Base-by-base conservation (phyloP, 2,888 invertebrate species). In the Lasioglossum morio region DNA sequence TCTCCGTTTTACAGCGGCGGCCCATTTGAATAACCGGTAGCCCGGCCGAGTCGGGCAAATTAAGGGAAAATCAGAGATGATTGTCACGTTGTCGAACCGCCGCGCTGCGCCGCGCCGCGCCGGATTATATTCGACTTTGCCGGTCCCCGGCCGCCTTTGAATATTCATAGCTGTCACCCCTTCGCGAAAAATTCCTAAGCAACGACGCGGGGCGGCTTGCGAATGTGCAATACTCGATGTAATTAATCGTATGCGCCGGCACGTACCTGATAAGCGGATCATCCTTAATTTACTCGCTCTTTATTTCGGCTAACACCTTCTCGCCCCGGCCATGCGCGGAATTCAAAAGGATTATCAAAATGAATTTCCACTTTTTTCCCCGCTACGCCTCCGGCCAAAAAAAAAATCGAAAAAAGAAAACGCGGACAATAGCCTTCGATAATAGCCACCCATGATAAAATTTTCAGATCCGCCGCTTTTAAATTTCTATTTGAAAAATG, bases 191-290 rank as follows among this genome's bases (percentile, higher is more conserved):
- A 87, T 80, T 87, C 87, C 87, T 87, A 87, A 87, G 80, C 87
- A 83, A 77, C 66, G 77, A 34, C 10, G 69, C 75, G 77, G 77
- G 79, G 19, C 14, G 53, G 48, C 40, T 37, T 66, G 74, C 69
- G 79, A 73, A 76, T 86, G 72, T 77, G 75, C 60, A 72, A 81
- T 79, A 90, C 92, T 92, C 91, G 89, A 92, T 93, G 90, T 94
- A 93, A 94, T 94, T 93, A 93, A 94, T 93, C 91, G 90, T 90
- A 91, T 90, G 89, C 88, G 83, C 63, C 72, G 74, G 73, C 90
- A 90, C 90, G 90, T 85, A 84, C 74, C 53, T 72, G 79, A 77
- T 90, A 84, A 85, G 82, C 72, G 77, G 77, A 88, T 53, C 46
- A 78, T 81, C 74, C 76, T 82, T 81, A 73, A 86, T 86, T 87